Percentiles rank a stretch among this genome's conserved stretches.
These are phyloP conservation scores for Ceryle rudis DNA, from an alignment of 2,797 vertebrate species.

Conservation along the genomic window DNA sequence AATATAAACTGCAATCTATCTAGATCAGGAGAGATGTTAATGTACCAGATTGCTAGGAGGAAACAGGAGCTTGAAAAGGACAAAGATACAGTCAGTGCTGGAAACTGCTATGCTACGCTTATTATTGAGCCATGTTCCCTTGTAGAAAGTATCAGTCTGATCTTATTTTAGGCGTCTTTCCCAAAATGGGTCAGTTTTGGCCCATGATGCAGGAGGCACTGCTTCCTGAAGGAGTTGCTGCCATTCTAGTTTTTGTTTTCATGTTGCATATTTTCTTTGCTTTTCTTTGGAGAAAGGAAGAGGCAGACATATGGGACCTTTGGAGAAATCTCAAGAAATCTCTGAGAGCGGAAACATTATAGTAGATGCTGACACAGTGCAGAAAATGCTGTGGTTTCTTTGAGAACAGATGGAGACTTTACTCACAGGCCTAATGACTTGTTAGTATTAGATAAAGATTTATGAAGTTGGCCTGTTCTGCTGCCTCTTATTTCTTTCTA, in stretches of 20 bases:
- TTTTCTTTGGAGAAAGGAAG: conserved; percentile 46
- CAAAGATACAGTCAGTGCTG: not conserved
- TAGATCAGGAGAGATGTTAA: not conserved
- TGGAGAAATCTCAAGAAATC: conserved; percentile 65
- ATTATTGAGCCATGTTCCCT: not conserved
- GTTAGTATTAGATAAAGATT: conserved; percentile 63
- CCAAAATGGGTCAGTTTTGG: conserved; percentile 31
- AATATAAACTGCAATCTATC: not conserved
- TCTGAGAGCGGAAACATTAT: conserved; percentile 56
- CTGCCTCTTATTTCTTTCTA: conserved; percentile 44
- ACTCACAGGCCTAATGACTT: conserved; percentile 58
- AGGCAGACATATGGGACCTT: conserved; percentile 49
- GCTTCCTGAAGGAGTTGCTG: conserved; percentile 26
- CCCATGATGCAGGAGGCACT: not conserved
- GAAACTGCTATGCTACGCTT: not conserved
- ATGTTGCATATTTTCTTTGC: conserved; percentile 11
- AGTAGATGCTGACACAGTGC: conserved; percentile 57
- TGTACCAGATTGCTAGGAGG: not conserved
- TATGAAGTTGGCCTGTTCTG: conserved; percentile 41
- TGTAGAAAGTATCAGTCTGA: not conserved
- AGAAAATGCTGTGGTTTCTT: conserved; percentile 76
- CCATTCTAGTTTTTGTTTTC: conserved; percentile 32
- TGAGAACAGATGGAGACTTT: conserved; percentile 76
- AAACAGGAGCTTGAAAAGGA: not conserved
- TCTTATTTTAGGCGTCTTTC: conserved; percentile 28